Percentiles rank a stretch among this genome's conserved stretches.
These are phyloP conservation scores for Homalodisca vitripennis DNA, from an alignment of 1,140 invertebrate genomes.

Conservation along the genomic window DNA sequence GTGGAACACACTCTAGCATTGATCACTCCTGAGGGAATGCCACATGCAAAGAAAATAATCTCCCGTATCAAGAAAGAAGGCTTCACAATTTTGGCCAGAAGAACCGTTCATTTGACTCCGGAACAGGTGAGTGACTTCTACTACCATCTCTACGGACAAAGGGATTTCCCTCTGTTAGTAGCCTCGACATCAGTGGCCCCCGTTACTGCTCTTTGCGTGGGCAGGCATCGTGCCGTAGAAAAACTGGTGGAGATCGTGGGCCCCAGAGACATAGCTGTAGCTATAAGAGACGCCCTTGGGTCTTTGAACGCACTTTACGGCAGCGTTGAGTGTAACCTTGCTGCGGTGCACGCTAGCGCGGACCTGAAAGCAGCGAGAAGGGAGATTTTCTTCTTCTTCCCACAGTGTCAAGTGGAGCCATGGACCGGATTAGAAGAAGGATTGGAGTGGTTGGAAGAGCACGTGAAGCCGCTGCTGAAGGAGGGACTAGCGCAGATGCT, in stretches of 20 bases:
- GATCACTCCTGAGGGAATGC: slow-evolving; percentile 5
- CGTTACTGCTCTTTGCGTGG: slow-evolving; percentile 67
- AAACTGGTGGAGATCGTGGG: slow-evolving; percentile 71
- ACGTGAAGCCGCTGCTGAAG: slow-evolving; percentile 62
- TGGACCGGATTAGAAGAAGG: slow-evolving; percentile 52
- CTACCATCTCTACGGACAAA: slow-evolving; percentile 64
- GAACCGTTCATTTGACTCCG: slow-evolving; percentile 67
- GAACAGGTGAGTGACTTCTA: slow-evolving; percentile 84
- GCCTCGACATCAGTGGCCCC: slow-evolving; percentile 73
- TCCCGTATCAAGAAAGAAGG: neutral
- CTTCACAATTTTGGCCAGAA: slow-evolving; percentile 53
- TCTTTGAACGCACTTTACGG: slow-evolving; percentile 72
- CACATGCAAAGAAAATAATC: neutral
- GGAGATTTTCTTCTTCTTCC: slow-evolving; percentile 90
- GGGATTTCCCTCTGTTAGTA: slow-evolving; percentile 71
- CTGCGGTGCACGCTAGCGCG: slow-evolving; percentile 82
- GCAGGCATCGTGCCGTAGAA: slow-evolving; percentile 62
- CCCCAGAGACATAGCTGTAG: slow-evolving; percentile 59
- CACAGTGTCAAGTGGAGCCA: slow-evolving; percentile 70
- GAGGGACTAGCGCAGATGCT: slow-evolving; percentile 68
- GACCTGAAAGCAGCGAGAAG: slow-evolving; percentile 64
- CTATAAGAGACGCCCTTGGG: slow-evolving; percentile 67
- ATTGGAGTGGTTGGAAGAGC: slow-evolving; percentile 65
- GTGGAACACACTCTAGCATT: slow-evolving; percentile 9
- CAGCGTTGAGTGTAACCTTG: slow-evolving; percentile 60